phyloP scores from a whole-genome alignment of 2,113 vertebrate genomes.

The Carassius auratus region DNA sequence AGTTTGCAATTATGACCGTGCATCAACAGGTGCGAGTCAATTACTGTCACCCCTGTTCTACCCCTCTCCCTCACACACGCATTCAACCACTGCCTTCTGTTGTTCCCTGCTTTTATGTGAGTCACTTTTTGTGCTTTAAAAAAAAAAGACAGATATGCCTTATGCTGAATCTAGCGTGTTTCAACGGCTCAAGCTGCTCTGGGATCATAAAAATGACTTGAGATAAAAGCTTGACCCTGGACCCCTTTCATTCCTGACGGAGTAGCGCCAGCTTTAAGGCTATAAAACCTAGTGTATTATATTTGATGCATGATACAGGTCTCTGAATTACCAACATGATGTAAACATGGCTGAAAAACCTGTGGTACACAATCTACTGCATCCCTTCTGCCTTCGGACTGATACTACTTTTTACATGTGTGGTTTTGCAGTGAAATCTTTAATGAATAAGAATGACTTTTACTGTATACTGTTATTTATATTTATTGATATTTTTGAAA shows the following conservation, averaged over 20 bases:
- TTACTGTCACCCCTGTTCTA: slow-evolving; percentile 12
- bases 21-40: slow-evolving; percentile 51
- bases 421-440: too few relatives aligned
- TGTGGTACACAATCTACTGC: not conserved
- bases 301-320: not conserved
- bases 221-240: not conserved
- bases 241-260: not conserved
- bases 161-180: not conserved
- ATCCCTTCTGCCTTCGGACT: not conserved
- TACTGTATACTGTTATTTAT: too few relatives aligned
- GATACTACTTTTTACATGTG: not conserved
- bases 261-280: not conserved
- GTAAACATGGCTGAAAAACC: not conserved
- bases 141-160: not conserved
- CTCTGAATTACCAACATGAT: not conserved
- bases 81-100: not conserved
- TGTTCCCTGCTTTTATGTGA: slow-evolving; percentile 9
- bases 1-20: slow-evolving; percentile 53
- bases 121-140: not conserved
- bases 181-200: not conserved
- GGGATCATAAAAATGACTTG: not conserved
- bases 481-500: too few relatives aligned
- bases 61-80: not conserved
- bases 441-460: too few relatives aligned
- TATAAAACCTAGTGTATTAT: not conserved